phyloP scores from a whole-genome alignment of 2,888 invertebrate genomes.

The Bombylius discolor region DNA sequence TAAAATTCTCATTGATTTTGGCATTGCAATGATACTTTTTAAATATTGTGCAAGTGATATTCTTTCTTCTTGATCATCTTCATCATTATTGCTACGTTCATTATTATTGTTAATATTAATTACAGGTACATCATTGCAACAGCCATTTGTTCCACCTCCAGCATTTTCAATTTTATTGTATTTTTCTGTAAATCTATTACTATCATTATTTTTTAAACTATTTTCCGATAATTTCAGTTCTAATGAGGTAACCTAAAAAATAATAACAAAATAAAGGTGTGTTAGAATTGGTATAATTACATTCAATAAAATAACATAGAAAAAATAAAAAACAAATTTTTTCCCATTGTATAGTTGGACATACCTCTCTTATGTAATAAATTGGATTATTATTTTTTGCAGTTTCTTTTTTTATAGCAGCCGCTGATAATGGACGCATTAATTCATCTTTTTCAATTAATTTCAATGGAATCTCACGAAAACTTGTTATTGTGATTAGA shows the following conservation, averaged over 20 bases:
- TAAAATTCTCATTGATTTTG: slow-evolving; percentile 42
- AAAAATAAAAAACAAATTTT: not conserved
- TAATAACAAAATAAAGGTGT: not conserved
- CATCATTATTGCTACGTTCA: not conserved
- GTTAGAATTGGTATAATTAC: not conserved
- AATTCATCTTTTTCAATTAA: slow-evolving; percentile 31
- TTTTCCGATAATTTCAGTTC: slow-evolving; percentile 23
- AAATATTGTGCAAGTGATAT: slow-evolving; percentile 31
- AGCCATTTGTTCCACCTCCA: not conserved
- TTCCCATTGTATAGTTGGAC: slow-evolving; percentile 18
- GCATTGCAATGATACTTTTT: slow-evolving; percentile 47
- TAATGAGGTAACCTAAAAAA: slow-evolving; percentile 19
- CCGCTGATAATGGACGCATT: slow-evolving; percentile 28
- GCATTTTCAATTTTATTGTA: not conserved
- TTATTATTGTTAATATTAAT: slow-evolving; percentile 1
- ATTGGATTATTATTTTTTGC: slow-evolving; percentile 27
- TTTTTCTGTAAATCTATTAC: not conserved
- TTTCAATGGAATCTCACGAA: slow-evolving; percentile 44
- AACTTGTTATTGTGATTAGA: slow-evolving; percentile 43
- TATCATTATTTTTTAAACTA: not conserved
- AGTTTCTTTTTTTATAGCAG: slow-evolving; percentile 27
- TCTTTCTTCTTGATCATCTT: slow-evolving; percentile 17
- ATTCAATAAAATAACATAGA: not conserved
- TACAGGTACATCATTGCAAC: not conserved
- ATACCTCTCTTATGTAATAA: slow-evolving; percentile 13